These are phyloP conservation scores for Lamprotornis superbus DNA, from an alignment of 2,113 vertebrate species.

Conservation along the genomic window DNA sequence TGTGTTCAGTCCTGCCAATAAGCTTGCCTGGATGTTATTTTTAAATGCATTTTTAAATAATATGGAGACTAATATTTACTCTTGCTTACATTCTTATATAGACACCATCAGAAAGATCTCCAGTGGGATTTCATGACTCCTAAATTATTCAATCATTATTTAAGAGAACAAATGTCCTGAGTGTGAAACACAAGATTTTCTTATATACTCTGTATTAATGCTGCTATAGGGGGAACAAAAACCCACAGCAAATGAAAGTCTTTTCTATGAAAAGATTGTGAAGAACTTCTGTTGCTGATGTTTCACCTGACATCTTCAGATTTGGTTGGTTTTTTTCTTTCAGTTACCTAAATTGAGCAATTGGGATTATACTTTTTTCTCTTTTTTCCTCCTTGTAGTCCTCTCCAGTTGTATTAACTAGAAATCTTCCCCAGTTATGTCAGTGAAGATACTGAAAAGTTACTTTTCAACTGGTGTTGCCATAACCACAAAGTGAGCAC, in stretches of 20 bases:
- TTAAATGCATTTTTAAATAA: background rate
- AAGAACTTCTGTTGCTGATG: background rate
- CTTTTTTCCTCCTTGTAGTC: background rate
- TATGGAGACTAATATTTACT: background rate
- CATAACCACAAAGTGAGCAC: background rate
- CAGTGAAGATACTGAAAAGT: background rate
- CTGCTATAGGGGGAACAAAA: background rate
- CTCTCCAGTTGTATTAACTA: background rate
- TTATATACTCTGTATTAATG: background rate
- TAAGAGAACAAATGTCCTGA: background rate
- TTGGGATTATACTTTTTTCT: background rate
- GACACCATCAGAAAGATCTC: background rate
- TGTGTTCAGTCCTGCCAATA: background rate
- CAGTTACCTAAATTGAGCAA: background rate
- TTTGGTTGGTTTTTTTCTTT: background rate
- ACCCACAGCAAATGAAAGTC: background rate
- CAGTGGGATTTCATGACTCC: background rate
- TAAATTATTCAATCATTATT: background rate
- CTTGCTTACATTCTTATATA: background rate
- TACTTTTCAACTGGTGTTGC: background rate
- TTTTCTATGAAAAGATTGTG: background rate
- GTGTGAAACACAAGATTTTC: background rate
- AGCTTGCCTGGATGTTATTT: background rate
- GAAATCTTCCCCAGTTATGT: background rate
- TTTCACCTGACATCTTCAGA: background rate